Conservation (phyloP, 2,113 vertebrate species). For the Tyto alba region DNA sequence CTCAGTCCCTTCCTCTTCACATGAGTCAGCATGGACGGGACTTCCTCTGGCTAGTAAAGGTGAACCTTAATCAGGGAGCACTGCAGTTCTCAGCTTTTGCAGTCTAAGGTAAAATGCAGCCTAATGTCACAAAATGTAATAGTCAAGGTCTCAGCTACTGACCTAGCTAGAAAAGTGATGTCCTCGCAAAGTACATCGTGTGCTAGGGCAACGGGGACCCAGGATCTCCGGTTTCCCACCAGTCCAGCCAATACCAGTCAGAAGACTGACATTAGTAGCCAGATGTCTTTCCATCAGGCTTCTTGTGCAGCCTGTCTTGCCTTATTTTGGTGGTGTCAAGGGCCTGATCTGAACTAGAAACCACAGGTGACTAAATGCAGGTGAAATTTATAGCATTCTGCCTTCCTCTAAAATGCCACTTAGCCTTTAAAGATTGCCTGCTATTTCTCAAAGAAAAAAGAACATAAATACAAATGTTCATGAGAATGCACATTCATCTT, state of each 20-base stretch:
- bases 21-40: not conserved
- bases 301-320: not conserved
- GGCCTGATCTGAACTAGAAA: not conserved
- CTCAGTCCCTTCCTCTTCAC: not conserved
- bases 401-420: not conserved
- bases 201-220: not conserved
- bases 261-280: not conserved
- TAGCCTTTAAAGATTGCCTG: not conserved
- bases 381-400: not conserved
- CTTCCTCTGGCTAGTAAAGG: not conserved
- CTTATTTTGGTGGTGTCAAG: not conserved
- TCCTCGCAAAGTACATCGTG: rapidly evolving
- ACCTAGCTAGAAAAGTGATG: not conserved
- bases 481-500: not conserved
- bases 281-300: not conserved
- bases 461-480: not conserved
- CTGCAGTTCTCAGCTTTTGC: conserved; percentile 8
- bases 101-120: not conserved
- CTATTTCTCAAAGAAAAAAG: not conserved
- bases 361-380: not conserved
- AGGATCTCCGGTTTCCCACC: not conserved
- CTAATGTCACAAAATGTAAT: not conserved
- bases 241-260: not conserved
- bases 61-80: not conserved
- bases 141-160: not conserved